Conservation (phyloP, 2,888 invertebrate genomes). For the Piscicola geometra region DNA sequence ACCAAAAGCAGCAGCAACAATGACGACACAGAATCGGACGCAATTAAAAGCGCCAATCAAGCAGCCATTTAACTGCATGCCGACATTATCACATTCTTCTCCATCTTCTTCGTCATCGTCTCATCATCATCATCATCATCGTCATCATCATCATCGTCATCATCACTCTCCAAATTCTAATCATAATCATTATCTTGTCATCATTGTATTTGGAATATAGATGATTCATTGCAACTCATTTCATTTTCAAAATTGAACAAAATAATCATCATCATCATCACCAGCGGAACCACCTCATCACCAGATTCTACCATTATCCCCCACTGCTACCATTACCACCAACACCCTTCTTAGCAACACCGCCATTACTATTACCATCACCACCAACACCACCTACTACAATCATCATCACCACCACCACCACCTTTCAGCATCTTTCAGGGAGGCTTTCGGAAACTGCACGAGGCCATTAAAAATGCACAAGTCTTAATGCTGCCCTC, state of each 20-base stretch:
- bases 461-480: no score
- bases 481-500: no score
- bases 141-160: constrained; percentile 14
- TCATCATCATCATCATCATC: constrained; percentile 15
- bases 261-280: neutral
- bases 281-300: neutral
- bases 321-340: no score
- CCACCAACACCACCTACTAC: neutral
- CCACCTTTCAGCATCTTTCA: no score
- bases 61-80: neutral
- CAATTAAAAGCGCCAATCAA: neutral
- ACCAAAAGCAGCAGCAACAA: constrained; percentile 4
- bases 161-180: no score
- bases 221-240: no score
- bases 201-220: no score
- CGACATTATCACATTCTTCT: neutral
- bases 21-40: neutral
- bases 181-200: neutral
- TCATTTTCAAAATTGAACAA: no score
- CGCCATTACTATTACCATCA: no score
- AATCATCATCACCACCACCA: no score
- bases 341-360: neutral
- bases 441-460: no score
- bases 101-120: constrained; percentile 5
- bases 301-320: neutral